Evolutionary conservation across 92 coral and sea anemone species (phyloP).

Genomic region (Ricordea florida): DNA sequence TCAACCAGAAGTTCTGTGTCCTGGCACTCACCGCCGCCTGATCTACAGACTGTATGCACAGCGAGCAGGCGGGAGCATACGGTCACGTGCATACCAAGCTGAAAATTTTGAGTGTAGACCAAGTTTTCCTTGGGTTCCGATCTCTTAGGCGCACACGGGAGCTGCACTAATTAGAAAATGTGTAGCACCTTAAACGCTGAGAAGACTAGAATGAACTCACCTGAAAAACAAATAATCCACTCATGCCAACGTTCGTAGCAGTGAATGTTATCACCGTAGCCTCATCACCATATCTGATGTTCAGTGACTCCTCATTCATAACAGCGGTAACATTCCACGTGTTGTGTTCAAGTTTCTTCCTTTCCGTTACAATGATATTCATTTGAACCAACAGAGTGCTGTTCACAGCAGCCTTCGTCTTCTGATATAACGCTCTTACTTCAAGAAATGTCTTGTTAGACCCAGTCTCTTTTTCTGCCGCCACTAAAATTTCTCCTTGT

Average conservation of each 20-base stretch:
- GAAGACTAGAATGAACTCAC: too few species aligned
- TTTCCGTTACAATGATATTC: background rate
- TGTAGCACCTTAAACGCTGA: too few species aligned
- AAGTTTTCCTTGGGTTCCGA: too few species aligned
- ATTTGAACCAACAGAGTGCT: background rate
- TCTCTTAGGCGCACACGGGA: too few species aligned
- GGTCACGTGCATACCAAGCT: too few species aligned
- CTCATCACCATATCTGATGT: background rate
- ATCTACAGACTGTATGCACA: too few species aligned
- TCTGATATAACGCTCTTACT: background rate
- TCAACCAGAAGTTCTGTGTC: too few species aligned
- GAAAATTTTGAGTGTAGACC: too few species aligned
- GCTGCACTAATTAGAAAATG: too few species aligned
- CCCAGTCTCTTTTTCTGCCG: slow-evolving; percentile 9
- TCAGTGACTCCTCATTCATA: background rate
- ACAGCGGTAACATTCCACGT: slow-evolving; percentile 1
- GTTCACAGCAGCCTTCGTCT: background rate
- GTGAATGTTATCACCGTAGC: background rate
- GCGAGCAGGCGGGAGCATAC: too few species aligned
- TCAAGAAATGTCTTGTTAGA: background rate
- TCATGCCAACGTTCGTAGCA: background rate
- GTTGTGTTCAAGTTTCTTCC: background rate
- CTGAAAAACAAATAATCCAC: slow-evolving; percentile 9
- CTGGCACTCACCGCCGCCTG: too few species aligned
- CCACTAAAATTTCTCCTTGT: slow-evolving; percentile 2